Conservation (phyloP, 2,888 invertebrate genomes). For the Apodemia hepburni region DNA sequence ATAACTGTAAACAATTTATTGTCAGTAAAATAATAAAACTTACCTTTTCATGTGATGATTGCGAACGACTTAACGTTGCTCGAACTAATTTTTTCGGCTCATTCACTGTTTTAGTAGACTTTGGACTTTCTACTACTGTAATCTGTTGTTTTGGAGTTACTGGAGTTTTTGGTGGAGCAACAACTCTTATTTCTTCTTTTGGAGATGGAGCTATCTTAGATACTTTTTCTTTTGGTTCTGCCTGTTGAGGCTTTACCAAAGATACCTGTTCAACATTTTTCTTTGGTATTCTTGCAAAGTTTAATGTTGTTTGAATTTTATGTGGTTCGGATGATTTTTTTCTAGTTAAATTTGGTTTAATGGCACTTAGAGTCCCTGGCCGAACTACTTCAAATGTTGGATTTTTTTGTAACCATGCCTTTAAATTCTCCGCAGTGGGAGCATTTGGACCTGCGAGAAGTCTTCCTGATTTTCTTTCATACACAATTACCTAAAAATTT, state of each 20-base stretch:
- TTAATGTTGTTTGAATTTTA: conserved; percentile 73
- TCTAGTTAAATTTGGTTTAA: conserved; percentile 53
- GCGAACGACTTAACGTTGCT: conserved; percentile 40
- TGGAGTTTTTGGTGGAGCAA: conserved; percentile 39
- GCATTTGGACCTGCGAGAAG: conserved; percentile 88
- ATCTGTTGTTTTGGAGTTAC: conserved; percentile 40
- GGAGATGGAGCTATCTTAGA: conserved; percentile 40
- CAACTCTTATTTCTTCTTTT: conserved; percentile 43
- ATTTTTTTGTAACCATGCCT: conserved; percentile 91
- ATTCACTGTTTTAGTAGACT: conserved; percentile 42
- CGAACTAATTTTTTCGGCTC: conserved; percentile 53
- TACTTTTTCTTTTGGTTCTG: conserved; percentile 46
- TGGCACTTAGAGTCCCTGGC: conserved; percentile 78
- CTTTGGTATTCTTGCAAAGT: conserved; percentile 62
- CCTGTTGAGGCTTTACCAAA: conserved; percentile 35
- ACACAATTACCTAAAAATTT: conserved; percentile 85
- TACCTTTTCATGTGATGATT: too few species aligned
- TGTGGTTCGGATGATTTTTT: conserved; percentile 51
- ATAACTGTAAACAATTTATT: too few species aligned
- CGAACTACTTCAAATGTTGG: conserved; percentile 93
- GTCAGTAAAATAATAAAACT: too few species aligned
- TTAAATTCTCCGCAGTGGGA: conserved; percentile 89
- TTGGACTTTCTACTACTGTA: conserved; percentile 23
- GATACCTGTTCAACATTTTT: conserved; percentile 44
- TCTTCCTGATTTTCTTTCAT: conserved; percentile 89